These are phyloP conservation scores for Corythoichthys intestinalis DNA, from an alignment of 2,113 vertebrate species.

Conservation along the genomic window DNA sequence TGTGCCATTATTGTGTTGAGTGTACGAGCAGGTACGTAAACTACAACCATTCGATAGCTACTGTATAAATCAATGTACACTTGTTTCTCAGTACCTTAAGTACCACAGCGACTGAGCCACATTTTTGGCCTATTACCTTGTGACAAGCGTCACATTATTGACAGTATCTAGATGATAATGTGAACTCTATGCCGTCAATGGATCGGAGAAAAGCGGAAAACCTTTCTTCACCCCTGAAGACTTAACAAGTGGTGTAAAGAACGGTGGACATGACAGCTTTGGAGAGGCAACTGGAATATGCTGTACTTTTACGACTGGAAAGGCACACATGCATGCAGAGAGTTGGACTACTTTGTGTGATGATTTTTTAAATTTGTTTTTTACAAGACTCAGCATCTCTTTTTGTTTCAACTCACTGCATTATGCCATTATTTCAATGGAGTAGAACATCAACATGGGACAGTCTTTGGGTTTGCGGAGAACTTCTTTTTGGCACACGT, in stretches of 20 bases:
- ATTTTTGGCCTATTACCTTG: not conserved
- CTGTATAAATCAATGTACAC: conserved; percentile 17
- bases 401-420: not conserved
- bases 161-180: not conserved
- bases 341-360: conserved; percentile 9
- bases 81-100: conserved; percentile 9
- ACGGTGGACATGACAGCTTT: not conserved
- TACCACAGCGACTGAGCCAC: not conserved
- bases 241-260: not conserved
- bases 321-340: conserved; percentile 20
- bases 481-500: conserved; percentile 29
- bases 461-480: conserved; percentile 20
- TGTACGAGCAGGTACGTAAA: conserved; percentile 27
- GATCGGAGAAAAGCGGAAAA: not conserved
- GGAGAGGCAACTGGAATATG: conserved; percentile 30
- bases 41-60: not conserved
- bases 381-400: not conserved
- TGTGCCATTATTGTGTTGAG: conserved; percentile 29
- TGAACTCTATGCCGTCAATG: conserved; percentile 13
- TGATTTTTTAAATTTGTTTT: not conserved
- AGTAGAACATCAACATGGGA: conserved; percentile 14
- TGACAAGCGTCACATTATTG: not conserved
- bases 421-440: not conserved
- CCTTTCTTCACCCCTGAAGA: conserved; percentile 1
- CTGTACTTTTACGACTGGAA: conserved; percentile 37